Evolutionary conservation across 2,797 vertebrate genomes (phyloP), one percentile per base, ranked within the genome.

Genomic region (Aratinga solstitialis): DNA sequence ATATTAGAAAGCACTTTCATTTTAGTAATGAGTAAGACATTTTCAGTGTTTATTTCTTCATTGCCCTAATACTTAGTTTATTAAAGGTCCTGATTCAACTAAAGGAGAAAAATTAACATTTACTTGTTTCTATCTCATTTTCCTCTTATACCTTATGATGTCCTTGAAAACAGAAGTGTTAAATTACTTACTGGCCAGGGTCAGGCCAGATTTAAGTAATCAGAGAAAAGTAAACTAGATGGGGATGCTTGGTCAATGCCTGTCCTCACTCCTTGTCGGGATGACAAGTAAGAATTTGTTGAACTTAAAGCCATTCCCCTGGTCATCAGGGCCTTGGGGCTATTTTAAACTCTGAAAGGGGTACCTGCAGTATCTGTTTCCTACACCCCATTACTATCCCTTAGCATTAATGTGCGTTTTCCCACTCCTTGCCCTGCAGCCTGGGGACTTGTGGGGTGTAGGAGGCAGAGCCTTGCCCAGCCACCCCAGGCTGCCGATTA

Each of bases 1-100:
- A 91, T 85, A 95, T 95, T 95, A 94, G 73, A 84, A 59, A 89
- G 68, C 92, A 90, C 87, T 96, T 96, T 74, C 65, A 81, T 87
- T 95, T 93, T 93, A 82, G 73, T 73, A 93, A 93, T 72, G 87
- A 90, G 84, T 24, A 29, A 86, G 38, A 89, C 7, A 30, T 56
- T 93, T 93, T 84, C 58, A 47, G 16, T 90, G 76, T 92, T 96
- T 93, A 47, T 93, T 94, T 84, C 81, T 84, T 95, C 94, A 67
- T 81, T 73, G 85, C 66, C 45, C 92, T 95, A 85, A 90, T 73
- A 73, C 73, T 92, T 62, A 75, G 74, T 80, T 95, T 83, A 83
- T 77, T 91, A 85, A 87, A 94, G 87, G 83, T 86, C 34, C 13
- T 32, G 63, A 32, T 89, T 91, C 75, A 94, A 89, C 93, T 89